Evolutionary conservation across 2,888 invertebrate genomes (phyloP).

Genomic region (Brachynemurus nebulosus): DNA sequence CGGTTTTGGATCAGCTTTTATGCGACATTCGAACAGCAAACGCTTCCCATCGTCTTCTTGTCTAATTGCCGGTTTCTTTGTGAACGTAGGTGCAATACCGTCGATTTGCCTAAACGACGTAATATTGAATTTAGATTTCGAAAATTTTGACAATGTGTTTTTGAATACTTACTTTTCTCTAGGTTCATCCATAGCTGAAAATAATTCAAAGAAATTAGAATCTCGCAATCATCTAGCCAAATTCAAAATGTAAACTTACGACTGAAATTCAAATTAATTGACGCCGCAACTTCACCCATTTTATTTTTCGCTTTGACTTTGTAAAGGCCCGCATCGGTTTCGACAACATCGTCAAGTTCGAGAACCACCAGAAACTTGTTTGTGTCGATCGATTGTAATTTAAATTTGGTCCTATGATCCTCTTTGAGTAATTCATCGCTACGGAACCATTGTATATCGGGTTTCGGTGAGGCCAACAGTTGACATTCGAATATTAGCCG

Average conservation of each 20-base stretch:
- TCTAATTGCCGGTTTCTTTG: conserved; percentile 92
- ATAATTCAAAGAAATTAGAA: conserved; percentile 17
- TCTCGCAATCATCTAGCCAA: conserved; percentile 4
- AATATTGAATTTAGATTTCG: too few species aligned
- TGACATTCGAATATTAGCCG: conserved; percentile 90
- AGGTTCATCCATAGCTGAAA: conserved; percentile 90
- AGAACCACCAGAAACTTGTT: conserved; percentile 85
- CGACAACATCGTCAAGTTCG: conserved; percentile 90
- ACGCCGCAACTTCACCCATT: conserved; percentile 94
- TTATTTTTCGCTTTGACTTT: conserved; percentile 94
- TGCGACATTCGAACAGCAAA: conserved; percentile 85
- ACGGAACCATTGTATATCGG: conserved; percentile 84
- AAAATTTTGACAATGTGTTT: conserved; percentile 10
- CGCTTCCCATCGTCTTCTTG: conserved; percentile 94
- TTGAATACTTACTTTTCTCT: conserved; percentile 75
- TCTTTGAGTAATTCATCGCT: conserved; percentile 74
- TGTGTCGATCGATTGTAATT: conserved; percentile 70
- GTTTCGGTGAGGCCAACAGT: conserved; percentile 73
- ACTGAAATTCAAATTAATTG: conserved; percentile 94
- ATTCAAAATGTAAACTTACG: conserved; percentile 68
- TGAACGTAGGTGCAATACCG: conserved; percentile 94
- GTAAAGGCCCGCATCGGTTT: conserved; percentile 90
- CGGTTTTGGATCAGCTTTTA: conserved; percentile 85
- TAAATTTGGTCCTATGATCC: conserved; percentile 75
- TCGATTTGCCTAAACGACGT: conserved; percentile 80